Conservation (phyloP, 2,113 vertebrate genomes). For the Mugil cephalus region DNA sequence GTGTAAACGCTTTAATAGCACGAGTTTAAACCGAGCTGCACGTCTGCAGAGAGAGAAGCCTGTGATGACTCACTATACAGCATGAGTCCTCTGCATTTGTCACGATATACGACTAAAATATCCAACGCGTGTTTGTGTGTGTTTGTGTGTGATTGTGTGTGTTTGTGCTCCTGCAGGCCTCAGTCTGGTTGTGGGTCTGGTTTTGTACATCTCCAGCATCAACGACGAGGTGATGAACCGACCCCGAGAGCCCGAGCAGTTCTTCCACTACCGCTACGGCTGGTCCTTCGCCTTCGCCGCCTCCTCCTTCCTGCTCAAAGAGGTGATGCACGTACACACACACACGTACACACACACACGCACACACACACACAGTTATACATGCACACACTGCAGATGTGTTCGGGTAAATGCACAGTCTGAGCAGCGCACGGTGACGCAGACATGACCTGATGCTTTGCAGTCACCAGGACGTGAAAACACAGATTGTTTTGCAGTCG, state of each 20-base stretch:
- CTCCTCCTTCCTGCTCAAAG: conserved; percentile 94
- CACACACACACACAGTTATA: neutral
- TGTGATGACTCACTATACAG: too few relatives aligned
- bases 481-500: conserved; percentile 19
- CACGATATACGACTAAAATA: too few relatives aligned
- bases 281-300: conserved; percentile 95
- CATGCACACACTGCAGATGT: neutral
- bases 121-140: too few relatives aligned
- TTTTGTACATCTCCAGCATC: conserved; percentile 94
- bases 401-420: neutral
- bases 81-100: too few relatives aligned
- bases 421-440: conserved; percentile 7
- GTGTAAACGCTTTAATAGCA: too few relatives aligned
- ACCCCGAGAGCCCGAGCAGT: conserved; percentile 90
- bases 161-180: conserved; percentile 81
- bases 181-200: conserved; percentile 91
- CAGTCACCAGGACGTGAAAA: conserved; percentile 24
- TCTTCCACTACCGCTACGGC: conserved; percentile 92
- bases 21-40: too few relatives aligned
- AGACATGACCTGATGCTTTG: conserved; percentile 17
- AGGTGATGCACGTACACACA: conserved; percentile 76
- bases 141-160: neutral
- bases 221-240: conserved; percentile 96
- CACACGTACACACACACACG: conserved; percentile 1
- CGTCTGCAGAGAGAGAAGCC: too few relatives aligned